Percentiles rank a stretch among this genome's conserved stretches.
These are phyloP conservation scores for Pyrgus malvae DNA, from an alignment of 2,888 invertebrate genomes.

Conservation along the genomic window DNA sequence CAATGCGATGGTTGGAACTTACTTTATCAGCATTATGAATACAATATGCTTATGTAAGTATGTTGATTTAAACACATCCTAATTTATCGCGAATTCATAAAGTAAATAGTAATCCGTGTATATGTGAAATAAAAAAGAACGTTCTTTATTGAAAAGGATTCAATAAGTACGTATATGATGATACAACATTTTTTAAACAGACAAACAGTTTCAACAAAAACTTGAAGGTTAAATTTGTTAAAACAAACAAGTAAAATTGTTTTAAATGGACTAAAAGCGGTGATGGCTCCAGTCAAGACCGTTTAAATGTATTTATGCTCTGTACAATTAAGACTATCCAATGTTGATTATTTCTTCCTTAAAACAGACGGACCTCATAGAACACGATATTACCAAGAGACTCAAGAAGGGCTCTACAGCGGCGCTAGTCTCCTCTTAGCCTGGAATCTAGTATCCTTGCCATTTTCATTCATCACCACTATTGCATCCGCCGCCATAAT, in stretches of 20 bases:
- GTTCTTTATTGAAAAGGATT: too few species aligned
- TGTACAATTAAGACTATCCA: too few species aligned
- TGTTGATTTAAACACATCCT: too few species aligned
- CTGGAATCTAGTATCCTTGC: constrained; percentile 90
- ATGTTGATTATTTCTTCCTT: too few species aligned
- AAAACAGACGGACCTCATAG: constrained; percentile 88
- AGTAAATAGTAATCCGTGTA: too few species aligned
- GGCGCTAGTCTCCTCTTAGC: constrained; percentile 92
- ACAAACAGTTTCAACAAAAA: not conserved
- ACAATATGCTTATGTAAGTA: constrained; percentile 86
- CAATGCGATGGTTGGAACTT: constrained; percentile 85
- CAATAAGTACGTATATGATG: too few species aligned
- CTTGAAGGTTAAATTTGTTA: constrained; percentile 34
- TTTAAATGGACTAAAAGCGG: too few species aligned
- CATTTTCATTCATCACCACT: constrained; percentile 90
- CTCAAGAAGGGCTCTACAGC: constrained; percentile 93
- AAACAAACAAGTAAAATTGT: too few species aligned
- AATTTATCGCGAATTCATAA: not conserved
- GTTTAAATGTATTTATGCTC: too few species aligned
- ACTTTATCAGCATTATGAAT: constrained; percentile 86
- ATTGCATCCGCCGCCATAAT: constrained; percentile 87
- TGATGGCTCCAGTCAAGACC: too few species aligned
- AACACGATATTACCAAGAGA: constrained; percentile 96
- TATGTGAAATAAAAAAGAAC: too few species aligned
- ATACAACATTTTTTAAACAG: too few species aligned